phyloP scores from a whole-genome alignment of 1,140 invertebrate species.

The Stratiolaelaps scimitus region DNA sequence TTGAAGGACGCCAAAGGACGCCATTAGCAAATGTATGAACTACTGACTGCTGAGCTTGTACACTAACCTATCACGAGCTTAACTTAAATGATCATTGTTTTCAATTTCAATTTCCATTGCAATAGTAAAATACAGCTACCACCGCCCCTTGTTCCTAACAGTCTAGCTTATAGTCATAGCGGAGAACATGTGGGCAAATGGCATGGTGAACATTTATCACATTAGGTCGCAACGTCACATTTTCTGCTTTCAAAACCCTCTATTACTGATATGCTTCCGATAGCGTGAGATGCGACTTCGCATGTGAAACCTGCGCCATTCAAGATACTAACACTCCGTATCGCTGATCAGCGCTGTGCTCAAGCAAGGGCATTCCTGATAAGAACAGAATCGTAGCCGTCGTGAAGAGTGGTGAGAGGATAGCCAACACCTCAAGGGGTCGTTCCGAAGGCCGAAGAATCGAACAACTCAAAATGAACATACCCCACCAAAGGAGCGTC shows the following conservation, averaged over 20 bases:
- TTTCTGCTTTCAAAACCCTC: no score
- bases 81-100: no score
- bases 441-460: conserved; percentile 63
- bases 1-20: conserved; percentile 21
- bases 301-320: not conserved
- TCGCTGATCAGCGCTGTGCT: conserved; percentile 69
- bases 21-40: no score
- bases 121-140: no score
- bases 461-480: conserved; percentile 74
- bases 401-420: conserved; percentile 58
- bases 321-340: conserved; percentile 59
- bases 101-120: no score
- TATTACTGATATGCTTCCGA: no score
- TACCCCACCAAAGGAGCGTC: conserved; percentile 82
- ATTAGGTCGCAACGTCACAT: no score
- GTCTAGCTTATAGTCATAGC: not conserved
- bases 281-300: not conserved
- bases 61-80: no score
- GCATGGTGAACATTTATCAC: no score
- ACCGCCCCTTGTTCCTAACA: not conserved
- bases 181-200: no score
- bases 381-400: conserved; percentile 74
- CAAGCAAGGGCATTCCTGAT: conserved; percentile 68
- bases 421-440: conserved; percentile 46
- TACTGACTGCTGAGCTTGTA: no score